Evolutionary conservation across 2,113 vertebrate species (phyloP).

Genomic region (Mungos mungo): DNA sequence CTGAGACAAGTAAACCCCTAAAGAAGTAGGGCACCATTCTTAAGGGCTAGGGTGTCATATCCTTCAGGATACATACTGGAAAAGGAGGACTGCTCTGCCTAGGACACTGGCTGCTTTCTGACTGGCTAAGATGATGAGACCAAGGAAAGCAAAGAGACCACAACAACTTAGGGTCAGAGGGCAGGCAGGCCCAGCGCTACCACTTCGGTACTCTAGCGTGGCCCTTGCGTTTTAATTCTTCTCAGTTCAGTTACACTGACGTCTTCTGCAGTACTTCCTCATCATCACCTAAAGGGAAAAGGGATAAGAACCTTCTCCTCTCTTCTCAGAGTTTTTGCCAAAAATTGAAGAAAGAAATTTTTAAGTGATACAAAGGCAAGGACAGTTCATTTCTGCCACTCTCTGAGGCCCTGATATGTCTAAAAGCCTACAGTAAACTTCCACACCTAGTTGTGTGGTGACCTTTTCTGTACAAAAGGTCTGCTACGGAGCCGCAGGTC

Average conservation of each 20-base stretch:
- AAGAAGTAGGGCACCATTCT: background rate
- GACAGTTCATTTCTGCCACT: background rate
- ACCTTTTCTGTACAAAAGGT: conserved; percentile 16
- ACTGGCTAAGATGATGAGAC: background rate
- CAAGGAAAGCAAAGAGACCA: background rate
- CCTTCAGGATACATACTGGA: background rate
- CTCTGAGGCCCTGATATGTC: background rate
- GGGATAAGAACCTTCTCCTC: background rate
- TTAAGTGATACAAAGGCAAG: background rate
- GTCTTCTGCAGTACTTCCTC: background rate
- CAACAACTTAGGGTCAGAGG: background rate
- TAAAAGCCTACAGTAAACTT: background rate
- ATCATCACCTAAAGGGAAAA: background rate
- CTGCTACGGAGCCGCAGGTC: background rate
- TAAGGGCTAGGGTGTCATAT: background rate
- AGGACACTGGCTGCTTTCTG: background rate
- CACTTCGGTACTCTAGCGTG: background rate
- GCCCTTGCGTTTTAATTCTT: background rate
- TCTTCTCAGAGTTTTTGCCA: background rate
- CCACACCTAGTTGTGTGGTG: background rate
- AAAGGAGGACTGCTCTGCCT: background rate
- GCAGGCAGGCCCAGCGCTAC: background rate
- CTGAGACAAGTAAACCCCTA: background rate
- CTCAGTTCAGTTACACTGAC: background rate
- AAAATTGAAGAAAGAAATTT: background rate